Conservation (phyloP, 1,140 invertebrate genomes). For the Neotoxoptera formosana region DNA sequence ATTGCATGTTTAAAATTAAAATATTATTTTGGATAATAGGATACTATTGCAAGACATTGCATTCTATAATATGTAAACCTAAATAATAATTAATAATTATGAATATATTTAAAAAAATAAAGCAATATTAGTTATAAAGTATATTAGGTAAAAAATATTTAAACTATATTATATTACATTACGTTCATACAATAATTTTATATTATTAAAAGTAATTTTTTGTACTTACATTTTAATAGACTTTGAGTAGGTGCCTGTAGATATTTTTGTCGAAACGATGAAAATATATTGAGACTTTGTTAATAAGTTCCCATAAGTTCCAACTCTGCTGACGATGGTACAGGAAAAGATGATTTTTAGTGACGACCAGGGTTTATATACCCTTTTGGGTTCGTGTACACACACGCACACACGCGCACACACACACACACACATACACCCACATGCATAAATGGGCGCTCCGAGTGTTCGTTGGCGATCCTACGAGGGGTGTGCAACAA, state of each 20-base stretch:
- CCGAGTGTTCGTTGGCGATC: slow-evolving; percentile 22
- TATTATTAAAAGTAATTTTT: background rate
- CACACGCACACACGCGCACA: background rate
- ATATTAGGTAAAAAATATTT: too few relatives aligned
- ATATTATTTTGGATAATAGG: background rate
- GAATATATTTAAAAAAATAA: too few relatives aligned
- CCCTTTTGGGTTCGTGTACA: background rate
- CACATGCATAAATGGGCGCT: slow-evolving; percentile 21
- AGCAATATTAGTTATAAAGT: too few relatives aligned
- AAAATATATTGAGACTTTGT: background rate
- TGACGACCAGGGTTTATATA: slow-evolving; percentile 24
- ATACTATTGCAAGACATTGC: background rate
- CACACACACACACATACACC: background rate
- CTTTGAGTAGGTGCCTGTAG: background rate
- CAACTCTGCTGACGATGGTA: background rate
- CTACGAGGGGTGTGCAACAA: slow-evolving; percentile 20
- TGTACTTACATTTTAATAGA: background rate
- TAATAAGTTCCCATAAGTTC: background rate
- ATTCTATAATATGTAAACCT: too few relatives aligned
- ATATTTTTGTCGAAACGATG: background rate
- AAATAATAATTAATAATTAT: too few relatives aligned
- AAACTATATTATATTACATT: background rate
- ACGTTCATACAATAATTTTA: background rate
- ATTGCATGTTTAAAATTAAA: background rate
- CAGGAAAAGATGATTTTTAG: slow-evolving; percentile 29